phyloP scores from a whole-genome alignment of 64 coral and sea anemone species.

The Pachyseris speciosa region DNA sequence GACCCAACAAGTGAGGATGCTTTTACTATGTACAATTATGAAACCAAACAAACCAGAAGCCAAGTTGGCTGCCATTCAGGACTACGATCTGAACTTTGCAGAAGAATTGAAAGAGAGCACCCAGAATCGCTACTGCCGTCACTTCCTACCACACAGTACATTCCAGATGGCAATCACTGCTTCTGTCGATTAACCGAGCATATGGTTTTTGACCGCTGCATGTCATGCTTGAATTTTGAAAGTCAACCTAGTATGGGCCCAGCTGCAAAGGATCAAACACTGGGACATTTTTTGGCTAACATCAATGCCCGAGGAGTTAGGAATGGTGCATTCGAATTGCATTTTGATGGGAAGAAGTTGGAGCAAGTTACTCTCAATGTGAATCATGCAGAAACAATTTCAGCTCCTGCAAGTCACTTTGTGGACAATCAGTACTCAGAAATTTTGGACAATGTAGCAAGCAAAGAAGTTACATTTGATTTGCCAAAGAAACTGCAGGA shows the following conservation, averaged over 20 bases:
- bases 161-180: constrained; percentile 13
- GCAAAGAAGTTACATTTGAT: neutral
- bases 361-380: constrained; percentile 48
- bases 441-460: constrained; percentile 50
- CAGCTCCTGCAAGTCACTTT: constrained; percentile 45
- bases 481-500: constrained; percentile 32
- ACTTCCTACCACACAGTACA: neutral
- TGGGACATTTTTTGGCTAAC: constrained; percentile 27
- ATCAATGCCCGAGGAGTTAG: constrained; percentile 51
- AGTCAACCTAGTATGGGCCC: neutral
- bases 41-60: constrained; percentile 52
- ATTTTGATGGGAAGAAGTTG: too few relatives aligned
- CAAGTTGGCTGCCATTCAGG: constrained; percentile 11
- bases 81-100: neutral
- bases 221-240: constrained; percentile 12
- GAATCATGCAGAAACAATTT: constrained; percentile 48
- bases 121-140: constrained; percentile 34
- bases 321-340: constrained; percentile 43
- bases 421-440: constrained; percentile 16
- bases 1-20: too few relatives aligned
- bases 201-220: too few relatives aligned
- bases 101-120: constrained; percentile 32
- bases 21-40: constrained; percentile 54
- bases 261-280: constrained; percentile 3
- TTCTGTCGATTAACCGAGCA: too few relatives aligned